phyloP scores from a whole-genome alignment of 2,797 vertebrate genomes.

The Glyptemys insculpta region DNA sequence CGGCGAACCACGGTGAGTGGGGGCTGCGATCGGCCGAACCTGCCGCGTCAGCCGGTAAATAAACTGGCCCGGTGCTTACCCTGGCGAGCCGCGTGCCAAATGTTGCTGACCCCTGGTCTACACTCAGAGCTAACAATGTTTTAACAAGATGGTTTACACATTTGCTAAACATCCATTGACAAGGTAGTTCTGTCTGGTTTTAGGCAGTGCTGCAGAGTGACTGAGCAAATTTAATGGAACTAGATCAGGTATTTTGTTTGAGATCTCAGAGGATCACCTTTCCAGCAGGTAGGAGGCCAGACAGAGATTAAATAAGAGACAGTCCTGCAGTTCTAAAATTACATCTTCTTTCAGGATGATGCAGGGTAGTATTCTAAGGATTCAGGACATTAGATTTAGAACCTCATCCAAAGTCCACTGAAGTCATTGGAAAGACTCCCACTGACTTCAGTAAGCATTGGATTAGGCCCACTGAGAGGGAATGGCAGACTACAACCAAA shows the following conservation, averaged over 20 bases:
- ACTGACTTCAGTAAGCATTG: not conserved
- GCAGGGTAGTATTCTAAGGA: not conserved
- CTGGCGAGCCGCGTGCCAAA: too few species aligned
- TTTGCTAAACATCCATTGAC: too few species aligned
- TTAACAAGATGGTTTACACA: too few species aligned
- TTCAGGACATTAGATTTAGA: not conserved
- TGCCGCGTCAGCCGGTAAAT: too few species aligned
- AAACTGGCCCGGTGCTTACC: too few species aligned
- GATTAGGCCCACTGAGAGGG: not conserved
- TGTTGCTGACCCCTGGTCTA: too few species aligned
- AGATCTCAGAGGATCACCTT: not conserved
- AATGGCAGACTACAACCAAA: not conserved
- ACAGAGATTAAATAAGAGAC: not conserved
- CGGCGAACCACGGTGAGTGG: too few species aligned
- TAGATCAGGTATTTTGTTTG: not conserved
- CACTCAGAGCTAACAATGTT: too few species aligned
- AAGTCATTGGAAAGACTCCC: not conserved
- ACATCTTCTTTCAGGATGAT: not conserved
- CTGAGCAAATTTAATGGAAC: not conserved
- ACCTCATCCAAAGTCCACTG: not conserved
- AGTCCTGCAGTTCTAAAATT: not conserved
- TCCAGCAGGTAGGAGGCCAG: not conserved
- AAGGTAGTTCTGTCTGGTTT: not conserved
- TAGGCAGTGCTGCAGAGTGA: not conserved
- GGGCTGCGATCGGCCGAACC: too few species aligned